Evolutionary conservation across 2,888 invertebrate species (phyloP), one percentile per base, ranked within the genome.

Genomic region (Asteroscopus sphinx): DNA sequence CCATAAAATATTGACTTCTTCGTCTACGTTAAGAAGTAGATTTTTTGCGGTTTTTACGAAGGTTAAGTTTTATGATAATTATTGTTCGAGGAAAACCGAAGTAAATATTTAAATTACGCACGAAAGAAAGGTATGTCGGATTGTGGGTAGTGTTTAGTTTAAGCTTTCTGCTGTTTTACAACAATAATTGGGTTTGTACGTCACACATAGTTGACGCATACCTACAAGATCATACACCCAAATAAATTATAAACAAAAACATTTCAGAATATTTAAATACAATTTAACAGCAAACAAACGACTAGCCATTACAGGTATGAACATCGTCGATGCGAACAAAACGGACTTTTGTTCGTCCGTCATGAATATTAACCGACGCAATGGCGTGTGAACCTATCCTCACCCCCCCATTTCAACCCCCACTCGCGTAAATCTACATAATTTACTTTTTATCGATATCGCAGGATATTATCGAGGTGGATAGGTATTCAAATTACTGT

Each of bases 301-400:
- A 58, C 36, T 42, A 35, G 42, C 58, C 59, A 25, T 41, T 9
- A 62, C 72, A 79, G 79, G 77, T 78, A 78, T 51, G 58, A 62
- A 60, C 62, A 57, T 21, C 56, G 48, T 5, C 44, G 47, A 69
- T 58, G 56, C 53, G 44, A 70, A 63, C 64, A 53, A 74, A 76
- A 67, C 55, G 64, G 66, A 67, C 68, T 70, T 62, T 64, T 65
- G 70, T 73, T 68, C 66, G 46, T 53, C 55, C 68, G 56, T 61
- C 76, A 79, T 83, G 82, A 82, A 82, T 82, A 82, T 77, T 76
- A 71, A 73, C 76, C 53, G 71, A 70, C 54, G 64, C 81, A 76
- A 51, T 73, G 75, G 73, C 63, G 79, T 79, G 81, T 74, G 72
- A 81, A 76, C 75, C 65, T 57, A 30, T 28, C 62, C 54, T 21